These are phyloP conservation scores for Cettia cetti DNA, from an alignment of 2,113 vertebrate genomes.

Conservation along the genomic window DNA sequence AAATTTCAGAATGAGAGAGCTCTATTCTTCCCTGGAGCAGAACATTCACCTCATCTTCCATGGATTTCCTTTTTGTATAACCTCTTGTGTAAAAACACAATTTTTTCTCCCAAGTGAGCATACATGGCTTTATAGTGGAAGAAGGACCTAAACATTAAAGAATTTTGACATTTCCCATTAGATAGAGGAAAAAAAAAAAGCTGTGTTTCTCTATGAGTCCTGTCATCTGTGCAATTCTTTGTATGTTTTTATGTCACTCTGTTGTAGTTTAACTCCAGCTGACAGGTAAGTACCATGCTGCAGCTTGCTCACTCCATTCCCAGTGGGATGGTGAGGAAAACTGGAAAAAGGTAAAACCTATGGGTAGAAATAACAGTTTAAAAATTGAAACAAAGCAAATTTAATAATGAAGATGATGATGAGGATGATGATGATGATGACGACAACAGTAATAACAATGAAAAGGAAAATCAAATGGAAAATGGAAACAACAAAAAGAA, in stretches of 20 bases:
- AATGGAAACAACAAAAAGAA: background rate
- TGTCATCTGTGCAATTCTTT: background rate
- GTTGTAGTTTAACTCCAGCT: background rate
- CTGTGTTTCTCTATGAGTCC: background rate
- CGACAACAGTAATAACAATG: background rate
- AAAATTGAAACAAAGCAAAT: background rate
- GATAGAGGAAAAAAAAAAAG: rapidly evolving
- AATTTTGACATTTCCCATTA: background rate
- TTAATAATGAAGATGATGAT: background rate
- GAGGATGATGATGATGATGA: background rate
- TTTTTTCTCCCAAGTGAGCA: background rate
- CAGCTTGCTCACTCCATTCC: rapidly evolving
- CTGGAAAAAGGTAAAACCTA: background rate
- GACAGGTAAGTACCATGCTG: background rate
- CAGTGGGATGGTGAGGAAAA: background rate
- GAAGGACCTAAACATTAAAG: background rate
- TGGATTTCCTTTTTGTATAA: background rate
- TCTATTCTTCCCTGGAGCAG: background rate
- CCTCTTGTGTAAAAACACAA: background rate
- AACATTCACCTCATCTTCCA: background rate
- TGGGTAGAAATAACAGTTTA: background rate
- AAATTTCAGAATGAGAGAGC: background rate
- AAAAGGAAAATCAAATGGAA: background rate
- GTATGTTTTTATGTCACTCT: background rate
- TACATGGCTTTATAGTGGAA: background rate